These are phyloP conservation scores for Beris morrisii DNA, from an alignment of 2,888 invertebrate species.

Conservation along the genomic window DNA sequence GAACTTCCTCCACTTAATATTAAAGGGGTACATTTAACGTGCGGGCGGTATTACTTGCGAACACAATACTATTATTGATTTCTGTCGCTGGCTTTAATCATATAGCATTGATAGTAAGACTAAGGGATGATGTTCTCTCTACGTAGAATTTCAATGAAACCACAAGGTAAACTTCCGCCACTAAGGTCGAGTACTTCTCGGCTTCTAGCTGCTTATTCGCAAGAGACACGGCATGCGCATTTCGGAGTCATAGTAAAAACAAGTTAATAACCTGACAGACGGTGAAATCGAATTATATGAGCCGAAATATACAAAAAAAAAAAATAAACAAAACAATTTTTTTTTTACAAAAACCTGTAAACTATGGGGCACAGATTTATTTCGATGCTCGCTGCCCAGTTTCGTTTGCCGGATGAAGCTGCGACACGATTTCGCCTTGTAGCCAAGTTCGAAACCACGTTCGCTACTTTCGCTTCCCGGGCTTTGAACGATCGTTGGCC, in stretches of 20 bases:
- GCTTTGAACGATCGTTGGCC: constrained; percentile 35
- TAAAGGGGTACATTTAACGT: no score
- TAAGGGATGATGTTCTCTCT: no score
- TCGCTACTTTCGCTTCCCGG: constrained; percentile 43
- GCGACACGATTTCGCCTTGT: constrained; percentile 45
- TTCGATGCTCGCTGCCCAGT: constrained; percentile 46
- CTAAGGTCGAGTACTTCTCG: no score
- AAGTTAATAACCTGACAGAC: neutral
- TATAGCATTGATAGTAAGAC: no score
- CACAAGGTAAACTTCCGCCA: no score
- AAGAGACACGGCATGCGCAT: no score
- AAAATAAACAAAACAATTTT: constrained; percentile 3
- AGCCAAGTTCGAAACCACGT: constrained; percentile 43
- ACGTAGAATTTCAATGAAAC: no score
- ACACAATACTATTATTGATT: no score
- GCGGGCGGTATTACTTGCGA: no score
- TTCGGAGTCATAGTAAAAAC: neutral
- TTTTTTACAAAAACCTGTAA: constrained; percentile 43
- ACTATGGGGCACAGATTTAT: constrained; percentile 47
- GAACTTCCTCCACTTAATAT: no score
- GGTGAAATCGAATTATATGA: neutral
- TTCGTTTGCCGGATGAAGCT: constrained; percentile 45
- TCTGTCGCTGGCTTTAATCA: no score
- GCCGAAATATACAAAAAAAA: constrained; percentile 13
- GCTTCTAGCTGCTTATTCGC: no score